Evolutionary conservation across 2,113 vertebrate genomes (phyloP).

Genomic region (Dermatemys mawii): DNA sequence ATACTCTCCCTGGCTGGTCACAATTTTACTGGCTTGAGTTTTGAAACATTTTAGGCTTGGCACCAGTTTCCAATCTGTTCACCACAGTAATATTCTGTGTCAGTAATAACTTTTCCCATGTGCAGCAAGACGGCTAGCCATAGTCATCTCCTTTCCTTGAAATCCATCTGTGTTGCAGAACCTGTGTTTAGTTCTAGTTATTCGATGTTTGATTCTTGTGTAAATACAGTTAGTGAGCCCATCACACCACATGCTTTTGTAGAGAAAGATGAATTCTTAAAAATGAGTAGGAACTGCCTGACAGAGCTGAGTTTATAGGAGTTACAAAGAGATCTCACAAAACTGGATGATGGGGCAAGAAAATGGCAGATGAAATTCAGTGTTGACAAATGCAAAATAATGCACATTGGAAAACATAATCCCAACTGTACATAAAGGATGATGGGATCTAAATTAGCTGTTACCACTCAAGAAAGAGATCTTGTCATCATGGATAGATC

Average conservation of each 20-base stretch:
- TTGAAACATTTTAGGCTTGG: background rate
- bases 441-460: background rate
- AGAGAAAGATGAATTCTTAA: background rate
- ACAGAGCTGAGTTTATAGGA: background rate
- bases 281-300: background rate
- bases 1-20: background rate
- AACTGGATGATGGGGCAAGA: background rate
- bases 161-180: background rate
- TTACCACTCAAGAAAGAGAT: background rate
- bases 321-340: background rate
- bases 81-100: rapidly evolving
- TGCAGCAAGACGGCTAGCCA: rapidly evolving
- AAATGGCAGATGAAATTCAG: background rate
- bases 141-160: background rate
- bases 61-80: background rate
- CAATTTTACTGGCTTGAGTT: background rate
- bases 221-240: background rate
- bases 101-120: background rate
- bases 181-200: rapidly evolving
- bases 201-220: rapidly evolving
- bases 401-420: background rate
- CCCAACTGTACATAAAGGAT: background rate
- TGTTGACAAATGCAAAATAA: background rate
- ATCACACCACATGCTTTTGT: rapidly evolving
- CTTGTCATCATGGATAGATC: background rate